phyloP scores from a whole-genome alignment of 2,888 invertebrate species.

The Teinopalpus imperialis region DNA sequence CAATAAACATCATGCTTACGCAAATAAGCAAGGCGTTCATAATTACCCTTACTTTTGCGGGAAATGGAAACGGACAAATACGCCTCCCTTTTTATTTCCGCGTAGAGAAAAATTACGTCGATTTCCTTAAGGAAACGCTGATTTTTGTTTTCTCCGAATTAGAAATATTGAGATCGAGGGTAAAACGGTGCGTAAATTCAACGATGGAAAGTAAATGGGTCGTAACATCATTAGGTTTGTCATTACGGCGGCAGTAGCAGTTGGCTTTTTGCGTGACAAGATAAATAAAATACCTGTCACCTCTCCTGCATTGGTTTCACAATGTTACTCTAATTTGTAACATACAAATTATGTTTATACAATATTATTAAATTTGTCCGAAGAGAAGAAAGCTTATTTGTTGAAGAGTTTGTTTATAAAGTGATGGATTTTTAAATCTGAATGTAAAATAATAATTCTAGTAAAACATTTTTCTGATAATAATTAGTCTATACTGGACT shows the following conservation, averaged over 20 bases:
- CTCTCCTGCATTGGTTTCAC: neutral
- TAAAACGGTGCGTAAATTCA: conserved; percentile 25
- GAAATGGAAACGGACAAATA: conserved; percentile 15
- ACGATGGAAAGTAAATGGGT: conserved; percentile 23
- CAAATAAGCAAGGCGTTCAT: conserved; percentile 17
- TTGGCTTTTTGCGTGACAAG: conserved; percentile 13
- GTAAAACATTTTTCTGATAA: too few relatives aligned
- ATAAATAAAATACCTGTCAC: conserved; percentile 23
- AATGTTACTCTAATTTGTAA: too few relatives aligned
- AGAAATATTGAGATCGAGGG: conserved; percentile 30
- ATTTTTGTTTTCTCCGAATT: conserved; percentile 31
- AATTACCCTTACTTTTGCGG: conserved; percentile 13
- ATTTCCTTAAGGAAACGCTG: conserved; percentile 25
- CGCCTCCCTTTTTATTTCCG: conserved; percentile 14
- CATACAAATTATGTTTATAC: too few relatives aligned
- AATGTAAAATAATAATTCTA: too few relatives aligned
- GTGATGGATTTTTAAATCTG: too few relatives aligned
- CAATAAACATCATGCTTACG: conserved; percentile 8
- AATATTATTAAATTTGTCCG: too few relatives aligned
- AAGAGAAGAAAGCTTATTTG: too few relatives aligned
- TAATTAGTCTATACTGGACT: too few relatives aligned
- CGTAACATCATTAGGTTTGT: conserved; percentile 26
- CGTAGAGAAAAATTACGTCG: conserved; percentile 18
- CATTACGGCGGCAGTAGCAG: conserved; percentile 19
- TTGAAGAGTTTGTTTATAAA: too few relatives aligned